These are phyloP conservation scores for Scaptomyza tumidula DNA, from an alignment of 2,888 invertebrate genomes.

Conservation along the genomic window DNA sequence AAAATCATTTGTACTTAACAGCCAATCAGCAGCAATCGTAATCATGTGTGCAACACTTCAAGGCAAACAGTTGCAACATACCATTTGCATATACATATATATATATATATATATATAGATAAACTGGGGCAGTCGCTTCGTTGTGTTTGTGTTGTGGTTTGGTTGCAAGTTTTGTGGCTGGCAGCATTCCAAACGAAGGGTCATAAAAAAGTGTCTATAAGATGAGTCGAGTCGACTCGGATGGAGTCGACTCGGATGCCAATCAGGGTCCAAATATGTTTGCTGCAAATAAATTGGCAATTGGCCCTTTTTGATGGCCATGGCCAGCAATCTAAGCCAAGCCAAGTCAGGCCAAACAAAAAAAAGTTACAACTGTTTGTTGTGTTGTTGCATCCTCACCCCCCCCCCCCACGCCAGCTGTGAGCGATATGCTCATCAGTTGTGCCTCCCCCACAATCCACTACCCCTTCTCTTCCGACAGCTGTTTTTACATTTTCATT, in stretches of 20 bases:
- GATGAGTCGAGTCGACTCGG: slow-evolving; percentile 47
- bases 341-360: neutral
- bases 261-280: slow-evolving; percentile 69
- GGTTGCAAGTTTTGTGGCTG: slow-evolving; percentile 24
- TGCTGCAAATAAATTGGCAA: slow-evolving; percentile 71
- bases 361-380: slow-evolving; percentile 28
- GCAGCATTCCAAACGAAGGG: slow-evolving; percentile 51
- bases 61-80: slow-evolving; percentile 8
- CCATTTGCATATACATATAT: slow-evolving; percentile 21
- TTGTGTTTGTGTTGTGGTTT: slow-evolving; percentile 6
- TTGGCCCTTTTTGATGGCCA: slow-evolving; percentile 51
- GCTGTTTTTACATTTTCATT: slow-evolving; percentile 73
- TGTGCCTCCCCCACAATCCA: neutral
- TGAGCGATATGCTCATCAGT: slow-evolving; percentile 41
- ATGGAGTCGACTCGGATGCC: slow-evolving; percentile 54
- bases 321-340: slow-evolving; percentile 11
- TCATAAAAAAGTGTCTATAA: slow-evolving; percentile 43
- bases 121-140: neutral
- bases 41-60: slow-evolving; percentile 32
- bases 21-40: slow-evolving; percentile 48
- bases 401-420: slow-evolving; percentile 7
- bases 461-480: slow-evolving; percentile 2
- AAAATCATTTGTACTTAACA: slow-evolving; percentile 63
- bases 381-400: slow-evolving; percentile 17
- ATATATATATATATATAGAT: neutral